Conservation (phyloP, 2,888 invertebrate genomes). For the Nomada ruficornis region DNA sequence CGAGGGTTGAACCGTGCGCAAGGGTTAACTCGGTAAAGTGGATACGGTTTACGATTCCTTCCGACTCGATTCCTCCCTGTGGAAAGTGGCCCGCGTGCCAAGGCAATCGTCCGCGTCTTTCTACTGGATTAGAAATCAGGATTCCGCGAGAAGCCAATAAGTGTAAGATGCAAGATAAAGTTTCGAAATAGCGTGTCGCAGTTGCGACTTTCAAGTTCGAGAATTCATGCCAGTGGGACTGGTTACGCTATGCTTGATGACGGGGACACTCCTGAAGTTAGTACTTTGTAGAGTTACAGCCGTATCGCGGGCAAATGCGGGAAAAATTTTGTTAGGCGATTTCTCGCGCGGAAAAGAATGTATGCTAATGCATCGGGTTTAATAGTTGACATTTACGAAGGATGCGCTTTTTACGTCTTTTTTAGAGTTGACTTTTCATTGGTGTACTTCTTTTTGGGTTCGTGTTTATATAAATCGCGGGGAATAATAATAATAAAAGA, state of each 20-base stretch:
- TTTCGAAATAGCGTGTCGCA: slow-evolving; percentile 13
- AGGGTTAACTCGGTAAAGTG: slow-evolving; percentile 54
- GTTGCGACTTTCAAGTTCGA: not conserved
- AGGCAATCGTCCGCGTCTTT: slow-evolving; percentile 42
- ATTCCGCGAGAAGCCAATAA: slow-evolving; percentile 55
- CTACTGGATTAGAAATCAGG: slow-evolving; percentile 62
- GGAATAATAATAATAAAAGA: too few species aligned
- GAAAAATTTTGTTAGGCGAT: slow-evolving; percentile 8
- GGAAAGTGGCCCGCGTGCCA: not conserved
- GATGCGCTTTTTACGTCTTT: not conserved
- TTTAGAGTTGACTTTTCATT: not conserved
- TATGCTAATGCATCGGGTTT: not conserved
- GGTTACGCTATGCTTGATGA: slow-evolving; percentile 15
- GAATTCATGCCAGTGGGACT: not conserved
- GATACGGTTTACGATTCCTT: slow-evolving; percentile 64
- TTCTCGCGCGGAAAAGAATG: not conserved
- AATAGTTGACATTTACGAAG: not conserved
- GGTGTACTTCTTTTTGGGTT: not conserved
- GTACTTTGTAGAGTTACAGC: not conserved
- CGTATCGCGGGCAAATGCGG: not conserved
- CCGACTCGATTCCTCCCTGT: slow-evolving; percentile 40
- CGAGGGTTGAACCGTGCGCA: slow-evolving; percentile 53
- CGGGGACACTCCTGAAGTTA: not conserved
- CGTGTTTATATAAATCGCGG: too few species aligned
- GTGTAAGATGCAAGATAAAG: slow-evolving; percentile 51